Evolutionary conservation across 2,888 invertebrate species (phyloP), one percentile per base, ranked within the genome.

Genomic region (Rhaphigaster nebulosa): DNA sequence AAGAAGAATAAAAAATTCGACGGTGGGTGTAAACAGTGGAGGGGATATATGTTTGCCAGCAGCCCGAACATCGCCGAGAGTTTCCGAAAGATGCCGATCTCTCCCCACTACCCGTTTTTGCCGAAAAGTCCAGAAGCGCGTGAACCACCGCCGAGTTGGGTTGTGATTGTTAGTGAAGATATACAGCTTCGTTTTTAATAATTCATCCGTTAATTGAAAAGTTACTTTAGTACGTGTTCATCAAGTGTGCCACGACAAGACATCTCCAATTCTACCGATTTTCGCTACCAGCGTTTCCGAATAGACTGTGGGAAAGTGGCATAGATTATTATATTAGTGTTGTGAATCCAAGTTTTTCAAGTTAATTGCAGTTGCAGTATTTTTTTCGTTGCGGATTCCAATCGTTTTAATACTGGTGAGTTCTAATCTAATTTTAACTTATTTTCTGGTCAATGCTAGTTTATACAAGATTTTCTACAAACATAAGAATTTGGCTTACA

Each of bases 21-120:
- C 8, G 41, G 45, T 45, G 84, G 84, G 84, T 50, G 84, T 84
- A 84, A 84, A 84, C 84, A 84, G 84, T 45, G 84, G 84, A 84
- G 84, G 84, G 84, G 84, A 15, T 45, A 84, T 45, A 26, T 84
- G 26, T 84, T 84, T 84, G 23, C 41, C 26, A 18, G 26, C 23
- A 12, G 23, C 23, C 26, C n/a, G n/a, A n/a, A n/a, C n/a, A n/a
- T n/a, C n/a, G n/a, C 41, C 84, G 84, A 50, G 18, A 1, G 18
- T 10, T n/a, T n/a, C 84, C 84, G 84, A 84, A 84, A 2, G 4
- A 1, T 0, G n/a, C 84, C 84, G 84, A 84, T 84, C 45, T 18
- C 41, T 50, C 84, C 84, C 84, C 84, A n/a, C 84, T 13, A 45
- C 84, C 4, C 12, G 20, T 1, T 5, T 45, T 3, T n/a, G 45